These are phyloP conservation scores for Tricholaema leucomelas DNA, from an alignment of 2,113 vertebrate genomes.

Conservation along the genomic window DNA sequence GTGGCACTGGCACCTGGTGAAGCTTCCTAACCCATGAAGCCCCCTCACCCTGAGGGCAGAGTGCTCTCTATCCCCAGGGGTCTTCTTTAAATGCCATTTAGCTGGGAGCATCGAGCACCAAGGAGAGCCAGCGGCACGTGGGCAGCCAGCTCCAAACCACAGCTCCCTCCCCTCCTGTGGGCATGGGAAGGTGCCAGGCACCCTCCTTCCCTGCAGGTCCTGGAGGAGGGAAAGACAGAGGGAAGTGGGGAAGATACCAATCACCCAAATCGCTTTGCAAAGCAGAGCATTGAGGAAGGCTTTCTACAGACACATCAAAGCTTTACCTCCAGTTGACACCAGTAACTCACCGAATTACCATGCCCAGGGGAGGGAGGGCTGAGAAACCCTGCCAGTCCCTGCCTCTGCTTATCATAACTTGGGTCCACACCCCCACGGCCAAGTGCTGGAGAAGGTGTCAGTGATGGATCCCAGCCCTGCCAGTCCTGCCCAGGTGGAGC, in stretches of 20 bases:
- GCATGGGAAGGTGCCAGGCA: neutral
- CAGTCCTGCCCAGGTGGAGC: constrained; percentile 8
- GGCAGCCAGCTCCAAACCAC: neutral
- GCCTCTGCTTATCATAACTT: constrained; percentile 7
- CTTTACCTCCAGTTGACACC: constrained; percentile 49
- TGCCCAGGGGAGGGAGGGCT: neutral
- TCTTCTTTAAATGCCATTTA: neutral
- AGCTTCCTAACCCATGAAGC: neutral
- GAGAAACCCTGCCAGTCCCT: constrained; percentile 22
- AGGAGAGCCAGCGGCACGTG: neutral
- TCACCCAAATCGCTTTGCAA: neutral
- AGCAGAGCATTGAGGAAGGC: neutral
- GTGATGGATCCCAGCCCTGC: constrained; percentile 31
- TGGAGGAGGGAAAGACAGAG: neutral
- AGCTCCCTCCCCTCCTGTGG: neutral
- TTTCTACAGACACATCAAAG: constrained; percentile 41
- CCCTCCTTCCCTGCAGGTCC: neutral
- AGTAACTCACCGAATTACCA: neutral
- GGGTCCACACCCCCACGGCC: neutral
- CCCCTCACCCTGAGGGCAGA: neutral
- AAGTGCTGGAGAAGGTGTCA: neutral
- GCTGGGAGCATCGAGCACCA: neutral
- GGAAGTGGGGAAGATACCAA: neutral
- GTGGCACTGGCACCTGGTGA: neutral
- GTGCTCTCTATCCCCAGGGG: neutral